Conservation (phyloP, 2,797 vertebrate species). For the Neopelma chrysocephalum region DNA sequence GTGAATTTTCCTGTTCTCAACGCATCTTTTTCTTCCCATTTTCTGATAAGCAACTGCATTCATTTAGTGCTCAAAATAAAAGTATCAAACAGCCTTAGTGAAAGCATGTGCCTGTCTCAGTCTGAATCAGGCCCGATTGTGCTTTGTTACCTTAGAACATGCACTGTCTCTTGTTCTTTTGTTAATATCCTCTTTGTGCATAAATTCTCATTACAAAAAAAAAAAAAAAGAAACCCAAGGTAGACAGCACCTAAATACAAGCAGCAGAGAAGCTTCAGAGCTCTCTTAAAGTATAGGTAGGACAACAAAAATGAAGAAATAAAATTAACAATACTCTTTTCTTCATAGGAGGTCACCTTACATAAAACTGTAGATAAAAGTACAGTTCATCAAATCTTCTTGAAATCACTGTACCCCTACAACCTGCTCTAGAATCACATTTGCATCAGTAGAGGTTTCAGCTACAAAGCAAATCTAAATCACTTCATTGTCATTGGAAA, state of each 20-base stretch:
- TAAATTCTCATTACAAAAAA: neutral
- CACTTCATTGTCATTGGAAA: neutral
- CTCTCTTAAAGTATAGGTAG: neutral
- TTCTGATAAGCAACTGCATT: neutral
- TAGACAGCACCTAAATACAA: neutral
- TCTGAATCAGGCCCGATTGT: neutral
- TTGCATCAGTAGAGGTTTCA: neutral
- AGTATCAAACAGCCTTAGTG: neutral
- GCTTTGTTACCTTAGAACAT: neutral
- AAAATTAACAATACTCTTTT: neutral
- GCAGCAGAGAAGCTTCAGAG: neutral
- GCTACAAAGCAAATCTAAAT: neutral
- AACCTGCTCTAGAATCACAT: neutral
- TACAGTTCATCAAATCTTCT: neutral
- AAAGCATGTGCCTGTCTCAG: neutral
- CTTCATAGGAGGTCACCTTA: neutral
- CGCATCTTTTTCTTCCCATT: neutral
- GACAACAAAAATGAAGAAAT: neutral
- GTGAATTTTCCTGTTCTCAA: neutral
- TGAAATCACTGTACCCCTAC: neutral
- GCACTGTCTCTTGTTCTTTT: neutral
- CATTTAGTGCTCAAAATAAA: neutral
- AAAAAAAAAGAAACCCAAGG: neutral
- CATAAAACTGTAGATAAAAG: neutral
- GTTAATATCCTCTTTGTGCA: neutral